These are phyloP conservation scores for Drosophila sucinea DNA, from an alignment of 1,140 invertebrate species.

Conservation along the genomic window DNA sequence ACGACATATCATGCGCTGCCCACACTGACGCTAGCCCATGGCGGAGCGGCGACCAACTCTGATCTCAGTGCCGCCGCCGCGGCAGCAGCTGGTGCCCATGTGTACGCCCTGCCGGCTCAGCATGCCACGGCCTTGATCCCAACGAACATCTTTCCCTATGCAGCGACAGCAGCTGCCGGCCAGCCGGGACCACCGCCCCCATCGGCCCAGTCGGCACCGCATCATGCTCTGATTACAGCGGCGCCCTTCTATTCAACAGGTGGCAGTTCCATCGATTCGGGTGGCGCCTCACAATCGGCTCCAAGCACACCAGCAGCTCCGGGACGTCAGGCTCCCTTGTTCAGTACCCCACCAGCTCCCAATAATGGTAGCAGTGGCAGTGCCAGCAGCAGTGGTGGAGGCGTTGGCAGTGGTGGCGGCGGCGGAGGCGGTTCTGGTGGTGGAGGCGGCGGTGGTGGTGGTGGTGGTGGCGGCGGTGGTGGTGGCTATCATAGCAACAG, in stretches of 20 bases:
- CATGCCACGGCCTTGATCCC: slow-evolving; percentile 77
- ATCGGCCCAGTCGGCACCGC: slow-evolving; percentile 43
- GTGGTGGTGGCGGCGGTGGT: slow-evolving; percentile 25
- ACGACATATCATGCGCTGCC: slow-evolving; percentile 82
- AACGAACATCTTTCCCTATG: slow-evolving; percentile 79
- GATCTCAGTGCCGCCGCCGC: slow-evolving; percentile 71
- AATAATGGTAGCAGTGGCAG: slow-evolving; percentile 39
- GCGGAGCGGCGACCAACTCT: slow-evolving; percentile 54
- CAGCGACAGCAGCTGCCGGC: slow-evolving; percentile 49
- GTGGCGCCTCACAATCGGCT: slow-evolving; percentile 68
- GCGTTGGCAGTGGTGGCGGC: slow-evolving; percentile 21
- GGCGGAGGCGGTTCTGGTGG: slow-evolving; percentile 1
- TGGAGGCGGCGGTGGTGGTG: slow-evolving; percentile 3
- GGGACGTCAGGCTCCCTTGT: slow-evolving; percentile 73
- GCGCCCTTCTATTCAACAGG: slow-evolving; percentile 65
- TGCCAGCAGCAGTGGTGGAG: slow-evolving; percentile 23
- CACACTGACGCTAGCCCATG: slow-evolving; percentile 74
- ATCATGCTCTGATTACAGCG: slow-evolving; percentile 73
- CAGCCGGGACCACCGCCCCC: slow-evolving; percentile 46
- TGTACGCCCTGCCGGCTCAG: slow-evolving; percentile 77
- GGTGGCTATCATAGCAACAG: slow-evolving; percentile 73
- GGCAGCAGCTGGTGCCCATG: slow-evolving; percentile 61
- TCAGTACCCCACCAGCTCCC: slow-evolving; percentile 74
- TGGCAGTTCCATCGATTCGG: slow-evolving; percentile 41
- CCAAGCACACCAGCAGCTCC: slow-evolving; percentile 74